phyloP scores from a whole-genome alignment of 2,113 vertebrate genomes.

The Hirundichthys speculiger region DNA sequence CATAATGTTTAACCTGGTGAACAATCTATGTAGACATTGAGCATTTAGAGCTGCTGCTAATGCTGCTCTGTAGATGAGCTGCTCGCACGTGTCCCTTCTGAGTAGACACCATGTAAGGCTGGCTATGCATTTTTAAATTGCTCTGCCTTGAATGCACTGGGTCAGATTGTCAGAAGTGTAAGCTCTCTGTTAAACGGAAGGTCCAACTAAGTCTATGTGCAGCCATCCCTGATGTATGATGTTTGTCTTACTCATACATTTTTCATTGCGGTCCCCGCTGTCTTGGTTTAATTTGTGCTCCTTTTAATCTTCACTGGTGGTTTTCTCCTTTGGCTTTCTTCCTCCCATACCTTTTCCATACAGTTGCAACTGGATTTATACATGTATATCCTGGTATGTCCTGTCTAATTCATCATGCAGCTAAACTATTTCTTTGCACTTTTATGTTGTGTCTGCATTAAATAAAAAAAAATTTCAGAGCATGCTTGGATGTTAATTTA shows the following conservation, averaged over 20 bases:
- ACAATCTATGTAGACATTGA: too few species aligned
- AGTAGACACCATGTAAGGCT: slow-evolving; percentile 7
- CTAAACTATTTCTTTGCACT: too few species aligned
- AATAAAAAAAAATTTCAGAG: too few species aligned
- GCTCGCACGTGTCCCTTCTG: background rate
- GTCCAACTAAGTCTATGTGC: slow-evolving; percentile 21
- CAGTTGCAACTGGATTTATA: background rate
- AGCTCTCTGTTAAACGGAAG: slow-evolving; percentile 32
- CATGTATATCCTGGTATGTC: too few species aligned
- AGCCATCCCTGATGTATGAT: slow-evolving; percentile 24
- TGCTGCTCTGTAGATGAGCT: too few species aligned
- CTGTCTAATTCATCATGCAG: too few species aligned
- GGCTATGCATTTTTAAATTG: slow-evolving; percentile 53
- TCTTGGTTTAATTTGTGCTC: slow-evolving; percentile 19
- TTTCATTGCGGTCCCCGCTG: slow-evolving; percentile 26
- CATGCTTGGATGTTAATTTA: too few species aligned
- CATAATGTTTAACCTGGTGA: too few species aligned
- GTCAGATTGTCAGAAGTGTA: slow-evolving; percentile 34
- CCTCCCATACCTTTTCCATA: slow-evolving; percentile 4
- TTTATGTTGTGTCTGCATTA: too few species aligned
- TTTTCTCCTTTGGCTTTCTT: slow-evolving; percentile 21
- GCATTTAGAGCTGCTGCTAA: too few species aligned
- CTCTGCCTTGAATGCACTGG: slow-evolving; percentile 18
- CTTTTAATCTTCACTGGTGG: background rate
- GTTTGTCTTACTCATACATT: slow-evolving; percentile 31